phyloP scores from a whole-genome alignment of 1,140 invertebrate genomes.

The Trichonephila clavata region DNA sequence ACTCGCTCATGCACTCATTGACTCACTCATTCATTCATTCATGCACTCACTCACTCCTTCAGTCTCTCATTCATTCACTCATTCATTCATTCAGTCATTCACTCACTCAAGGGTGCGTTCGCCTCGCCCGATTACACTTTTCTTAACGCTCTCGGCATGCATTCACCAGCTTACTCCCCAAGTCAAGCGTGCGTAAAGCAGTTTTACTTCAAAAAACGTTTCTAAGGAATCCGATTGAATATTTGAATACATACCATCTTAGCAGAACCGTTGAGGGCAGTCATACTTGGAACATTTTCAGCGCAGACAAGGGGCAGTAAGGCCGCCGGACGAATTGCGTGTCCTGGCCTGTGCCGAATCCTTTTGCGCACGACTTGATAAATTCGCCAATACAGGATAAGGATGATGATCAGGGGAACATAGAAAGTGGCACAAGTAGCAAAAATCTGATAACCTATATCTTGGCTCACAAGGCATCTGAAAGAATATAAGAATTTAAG shows the following conservation, averaged over 20 bases:
- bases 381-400: conserved; percentile 96
- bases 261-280: not conserved
- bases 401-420: conserved; percentile 94
- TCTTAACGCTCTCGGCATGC: too few relatives aligned
- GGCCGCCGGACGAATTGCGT: conserved; percentile 75
- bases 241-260: not conserved
- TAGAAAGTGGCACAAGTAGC: conserved; percentile 97
- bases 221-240: too few relatives aligned
- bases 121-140: too few relatives aligned
- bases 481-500: not conserved
- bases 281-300: not conserved
- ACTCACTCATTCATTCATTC: too few relatives aligned
- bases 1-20: too few relatives aligned
- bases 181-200: too few relatives aligned
- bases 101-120: too few relatives aligned
- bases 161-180: too few relatives aligned
- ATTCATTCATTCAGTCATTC: too few relatives aligned
- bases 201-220: too few relatives aligned
- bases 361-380: conserved; percentile 93
- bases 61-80: too few relatives aligned
- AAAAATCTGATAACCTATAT: conserved; percentile 89
- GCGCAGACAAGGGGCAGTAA: conserved; percentile 43
- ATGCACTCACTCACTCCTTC: too few relatives aligned
- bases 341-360: conserved; percentile 86
- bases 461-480: conserved; percentile 93